Evolutionary conservation across 2,797 vertebrate genomes (phyloP).

Genomic region (Thripadectes ignobilis): DNA sequence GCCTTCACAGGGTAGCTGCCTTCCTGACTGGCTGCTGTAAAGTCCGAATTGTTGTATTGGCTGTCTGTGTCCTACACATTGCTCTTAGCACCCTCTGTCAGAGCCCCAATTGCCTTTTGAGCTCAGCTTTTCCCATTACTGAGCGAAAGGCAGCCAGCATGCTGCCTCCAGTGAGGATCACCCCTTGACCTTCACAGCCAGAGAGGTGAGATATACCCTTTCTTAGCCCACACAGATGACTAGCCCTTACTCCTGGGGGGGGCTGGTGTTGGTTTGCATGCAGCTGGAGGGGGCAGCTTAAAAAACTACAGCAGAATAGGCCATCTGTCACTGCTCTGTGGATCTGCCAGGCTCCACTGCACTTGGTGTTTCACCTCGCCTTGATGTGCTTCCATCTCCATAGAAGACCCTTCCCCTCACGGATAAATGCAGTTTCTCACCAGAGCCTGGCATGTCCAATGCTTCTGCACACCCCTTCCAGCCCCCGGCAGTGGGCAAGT

Average conservation of each 20-base stretch:
- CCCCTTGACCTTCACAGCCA: not conserved
- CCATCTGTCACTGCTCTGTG: not conserved
- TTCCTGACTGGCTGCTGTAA: not conserved
- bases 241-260: not conserved
- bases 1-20: not conserved
- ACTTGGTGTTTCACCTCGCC: fast-evolving
- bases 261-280: not conserved
- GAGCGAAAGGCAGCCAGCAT: not conserved
- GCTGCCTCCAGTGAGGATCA: not conserved
- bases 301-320: not conserved
- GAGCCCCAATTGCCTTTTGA: not conserved
- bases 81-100: not conserved
- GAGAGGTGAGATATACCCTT: not conserved
- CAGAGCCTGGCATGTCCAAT: not conserved
- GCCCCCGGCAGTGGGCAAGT: not conserved
- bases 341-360: not conserved
- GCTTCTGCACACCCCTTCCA: not conserved
- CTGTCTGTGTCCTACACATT: not conserved
- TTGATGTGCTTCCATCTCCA: not conserved
- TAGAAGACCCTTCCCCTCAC: fast-evolving
- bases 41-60: not conserved
- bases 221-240: fast-evolving
- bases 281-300: not conserved
- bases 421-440: not conserved
- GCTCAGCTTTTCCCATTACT: not conserved